These are phyloP conservation scores for Actenoides hombroni DNA, from an alignment of 2,113 vertebrate species.

Conservation along the genomic window DNA sequence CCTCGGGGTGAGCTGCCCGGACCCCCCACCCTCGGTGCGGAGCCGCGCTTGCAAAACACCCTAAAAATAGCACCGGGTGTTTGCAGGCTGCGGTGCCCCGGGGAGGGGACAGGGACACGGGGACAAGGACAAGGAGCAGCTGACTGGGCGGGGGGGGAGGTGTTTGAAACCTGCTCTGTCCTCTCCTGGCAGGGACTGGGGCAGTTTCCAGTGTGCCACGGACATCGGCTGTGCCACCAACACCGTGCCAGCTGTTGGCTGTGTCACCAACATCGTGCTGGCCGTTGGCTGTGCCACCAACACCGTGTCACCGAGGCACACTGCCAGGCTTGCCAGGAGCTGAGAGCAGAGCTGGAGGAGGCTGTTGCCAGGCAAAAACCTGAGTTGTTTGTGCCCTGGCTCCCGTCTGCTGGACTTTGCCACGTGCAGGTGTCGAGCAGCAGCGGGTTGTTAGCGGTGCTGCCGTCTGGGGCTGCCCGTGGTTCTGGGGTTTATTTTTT, in stretches of 20 bases:
- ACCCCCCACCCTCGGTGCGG: background rate
- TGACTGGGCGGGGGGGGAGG: fast-evolving
- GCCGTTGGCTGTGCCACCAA: background rate
- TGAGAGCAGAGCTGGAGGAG: background rate
- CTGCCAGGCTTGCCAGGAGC: background rate
- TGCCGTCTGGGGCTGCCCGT: background rate
- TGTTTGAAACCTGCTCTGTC: too few species aligned
- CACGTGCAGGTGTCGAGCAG: background rate
- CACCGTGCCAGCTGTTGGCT: background rate
- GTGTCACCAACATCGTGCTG: background rate
- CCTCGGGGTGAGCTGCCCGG: background rate
- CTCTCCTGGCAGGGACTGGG: background rate
- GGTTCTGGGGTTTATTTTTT: background rate
- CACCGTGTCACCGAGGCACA: background rate
- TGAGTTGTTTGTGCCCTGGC: background rate
- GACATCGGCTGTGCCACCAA: background rate
- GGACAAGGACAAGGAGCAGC: background rate
- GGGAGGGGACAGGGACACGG: background rate
- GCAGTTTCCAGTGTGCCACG: background rate
- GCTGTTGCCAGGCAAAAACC: slow-evolving; percentile 39
- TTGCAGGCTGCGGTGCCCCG: fast-evolving
- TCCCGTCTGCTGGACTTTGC: slow-evolving; percentile 11
- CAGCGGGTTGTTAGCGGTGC: background rate
- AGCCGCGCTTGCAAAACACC: background rate
- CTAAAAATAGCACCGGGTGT: background rate